Evolutionary conservation across 2,797 vertebrate genomes (phyloP).

Genomic region (Parambassis ranga): DNA sequence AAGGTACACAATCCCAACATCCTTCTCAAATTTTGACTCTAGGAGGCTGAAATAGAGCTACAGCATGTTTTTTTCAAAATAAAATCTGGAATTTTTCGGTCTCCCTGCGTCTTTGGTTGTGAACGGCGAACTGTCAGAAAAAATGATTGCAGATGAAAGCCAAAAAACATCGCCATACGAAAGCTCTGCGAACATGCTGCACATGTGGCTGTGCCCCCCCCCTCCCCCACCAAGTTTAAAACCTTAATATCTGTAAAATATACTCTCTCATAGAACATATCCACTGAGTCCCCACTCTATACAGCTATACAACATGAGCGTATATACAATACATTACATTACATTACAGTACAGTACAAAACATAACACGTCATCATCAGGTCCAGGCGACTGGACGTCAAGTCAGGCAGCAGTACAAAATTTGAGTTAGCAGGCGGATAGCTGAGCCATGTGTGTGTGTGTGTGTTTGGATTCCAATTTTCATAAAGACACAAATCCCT

Average conservation of each 20-base stretch:
- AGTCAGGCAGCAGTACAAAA: constrained; percentile 48
- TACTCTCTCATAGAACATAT: constrained; percentile 11
- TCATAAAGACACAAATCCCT: constrained; percentile 53
- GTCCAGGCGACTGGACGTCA: constrained; percentile 8
- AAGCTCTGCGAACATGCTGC: constrained; percentile 51
- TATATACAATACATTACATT: constrained; percentile 56
- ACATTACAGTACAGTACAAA: constrained; percentile 46
- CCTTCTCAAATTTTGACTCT: no score
- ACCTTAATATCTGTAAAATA: constrained; percentile 10
- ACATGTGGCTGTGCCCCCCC: constrained; percentile 7
- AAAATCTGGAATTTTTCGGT: no score
- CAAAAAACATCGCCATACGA: constrained; percentile 18
- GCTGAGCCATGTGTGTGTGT: neutral
- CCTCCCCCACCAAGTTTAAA: neutral
- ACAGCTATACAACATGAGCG: constrained; percentile 61
- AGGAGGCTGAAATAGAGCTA: neutral
- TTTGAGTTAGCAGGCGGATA: constrained; percentile 44
- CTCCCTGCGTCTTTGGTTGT: constrained; percentile 29
- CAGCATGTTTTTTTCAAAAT: neutral
- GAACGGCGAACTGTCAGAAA: constrained; percentile 15
- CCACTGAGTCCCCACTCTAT: constrained; percentile 45
- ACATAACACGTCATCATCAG: no score
- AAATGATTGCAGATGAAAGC: constrained; percentile 28
- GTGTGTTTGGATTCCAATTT: constrained; percentile 42
- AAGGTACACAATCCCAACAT: no score